Evolutionary conservation across 64 coral and sea anemone species (phyloP).

Genomic region (Porites australiensis): DNA sequence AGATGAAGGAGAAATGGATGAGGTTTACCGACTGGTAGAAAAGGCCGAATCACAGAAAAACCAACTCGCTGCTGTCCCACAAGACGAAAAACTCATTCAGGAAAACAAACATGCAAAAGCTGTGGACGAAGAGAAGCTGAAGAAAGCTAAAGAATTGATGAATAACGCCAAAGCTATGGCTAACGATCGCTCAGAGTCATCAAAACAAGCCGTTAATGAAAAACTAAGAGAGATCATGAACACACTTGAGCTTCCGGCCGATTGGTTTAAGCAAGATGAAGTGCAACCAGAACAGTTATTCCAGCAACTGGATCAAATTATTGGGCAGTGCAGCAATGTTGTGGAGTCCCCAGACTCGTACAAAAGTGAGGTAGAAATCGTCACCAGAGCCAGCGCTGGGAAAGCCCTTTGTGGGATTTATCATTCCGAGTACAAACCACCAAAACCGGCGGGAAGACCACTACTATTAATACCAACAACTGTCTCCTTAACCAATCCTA

Average conservation of each 20-base stretch:
- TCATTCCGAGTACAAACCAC: background rate
- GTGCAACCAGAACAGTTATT: background rate
- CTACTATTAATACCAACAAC: background rate
- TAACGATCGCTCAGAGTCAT: too few species aligned
- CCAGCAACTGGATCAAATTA: background rate
- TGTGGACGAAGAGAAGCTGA: background rate
- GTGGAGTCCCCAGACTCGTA: background rate
- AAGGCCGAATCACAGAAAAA: background rate
- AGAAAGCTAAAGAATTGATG: background rate
- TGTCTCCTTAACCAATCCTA: background rate
- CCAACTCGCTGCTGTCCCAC: background rate
- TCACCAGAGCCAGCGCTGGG: background rate
- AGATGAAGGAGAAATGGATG: constrained; percentile 22
- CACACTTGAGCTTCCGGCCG: background rate
- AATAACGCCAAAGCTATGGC: background rate
- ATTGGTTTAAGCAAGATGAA: background rate
- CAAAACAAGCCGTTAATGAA: too few species aligned
- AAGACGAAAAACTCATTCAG: background rate
- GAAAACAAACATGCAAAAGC: background rate
- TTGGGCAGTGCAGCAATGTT: background rate
- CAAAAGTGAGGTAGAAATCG: constrained; percentile 16
- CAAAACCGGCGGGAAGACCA: background rate
- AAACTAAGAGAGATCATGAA: background rate
- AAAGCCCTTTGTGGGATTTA: constrained; percentile 9
- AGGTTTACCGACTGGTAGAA: background rate